These are phyloP conservation scores for Onthophagus sagittarius DNA, from an alignment of 2,888 invertebrate genomes.

Conservation along the genomic window DNA sequence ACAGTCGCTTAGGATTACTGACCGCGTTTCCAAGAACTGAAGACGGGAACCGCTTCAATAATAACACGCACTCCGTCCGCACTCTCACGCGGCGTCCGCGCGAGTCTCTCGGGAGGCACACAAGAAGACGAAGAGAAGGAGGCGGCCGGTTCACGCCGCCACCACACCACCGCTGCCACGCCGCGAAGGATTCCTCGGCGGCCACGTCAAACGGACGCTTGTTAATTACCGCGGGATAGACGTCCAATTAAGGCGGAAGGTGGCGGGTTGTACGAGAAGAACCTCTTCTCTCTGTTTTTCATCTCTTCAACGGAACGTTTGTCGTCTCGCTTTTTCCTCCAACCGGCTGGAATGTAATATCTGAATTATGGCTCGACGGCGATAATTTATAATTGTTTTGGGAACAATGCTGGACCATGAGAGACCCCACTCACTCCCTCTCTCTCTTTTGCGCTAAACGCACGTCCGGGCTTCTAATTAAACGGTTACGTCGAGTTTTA, in stretches of 20 bases:
- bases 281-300: background rate
- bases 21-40: constrained; percentile 28
- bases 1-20: constrained; percentile 28
- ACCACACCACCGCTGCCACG: background rate
- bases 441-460: background rate
- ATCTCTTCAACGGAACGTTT: background rate
- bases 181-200: background rate
- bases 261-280: background rate
- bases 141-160: background rate
- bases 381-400: background rate
- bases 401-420: background rate
- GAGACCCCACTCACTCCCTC: too few species aligned
- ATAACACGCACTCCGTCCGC: constrained; percentile 3
- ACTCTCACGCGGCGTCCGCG: constrained; percentile 7
- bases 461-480: background rate
- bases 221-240: background rate
- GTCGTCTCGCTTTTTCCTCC: background rate
- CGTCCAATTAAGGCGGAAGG: background rate
- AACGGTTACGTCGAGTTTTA: background rate
- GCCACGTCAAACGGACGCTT: background rate
- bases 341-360: background rate
- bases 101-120: background rate
- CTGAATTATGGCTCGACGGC: background rate
- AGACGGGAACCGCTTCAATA: constrained; percentile 17
- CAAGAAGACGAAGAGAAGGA: background rate